Percentiles rank a stretch among this genome's conserved stretches.
Evolutionary conservation across 2,888 invertebrate genomes (phyloP).

Genomic region (Dione vanillae): DNA sequence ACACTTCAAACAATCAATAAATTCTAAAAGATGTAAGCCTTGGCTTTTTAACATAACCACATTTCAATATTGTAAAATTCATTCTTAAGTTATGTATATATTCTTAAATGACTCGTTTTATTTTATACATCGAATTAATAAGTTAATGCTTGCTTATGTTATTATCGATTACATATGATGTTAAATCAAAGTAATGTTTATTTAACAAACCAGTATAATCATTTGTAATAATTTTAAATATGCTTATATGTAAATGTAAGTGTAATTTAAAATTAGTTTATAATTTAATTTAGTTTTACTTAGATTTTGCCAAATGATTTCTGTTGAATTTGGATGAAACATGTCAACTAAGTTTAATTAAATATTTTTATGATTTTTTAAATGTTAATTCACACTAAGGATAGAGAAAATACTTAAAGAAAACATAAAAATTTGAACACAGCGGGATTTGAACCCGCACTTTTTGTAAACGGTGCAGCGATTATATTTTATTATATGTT

Average conservation of each 20-base stretch:
- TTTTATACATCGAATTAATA: background rate
- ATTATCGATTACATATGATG: background rate
- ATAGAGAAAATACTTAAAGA: too few species aligned
- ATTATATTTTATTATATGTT: too few species aligned
- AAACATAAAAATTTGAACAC: too few species aligned
- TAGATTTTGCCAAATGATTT: too few species aligned
- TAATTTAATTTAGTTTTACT: too few species aligned
- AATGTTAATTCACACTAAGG: too few species aligned
- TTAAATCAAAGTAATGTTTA: background rate
- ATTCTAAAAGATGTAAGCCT: conserved; percentile 25
- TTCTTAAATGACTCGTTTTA: conserved; percentile 9
- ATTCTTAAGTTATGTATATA: conserved; percentile 20
- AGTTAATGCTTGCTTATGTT: conserved; percentile 5
- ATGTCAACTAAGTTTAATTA: too few species aligned
- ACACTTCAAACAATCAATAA: conserved; percentile 21
- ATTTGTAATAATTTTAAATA: background rate
- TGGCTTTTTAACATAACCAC: conserved; percentile 23
- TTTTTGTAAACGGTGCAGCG: too few species aligned
- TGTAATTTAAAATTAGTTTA: background rate
- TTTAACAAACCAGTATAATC: background rate
- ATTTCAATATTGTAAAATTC: conserved; percentile 21
- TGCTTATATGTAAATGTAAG: background rate
- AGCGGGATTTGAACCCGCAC: too few species aligned
- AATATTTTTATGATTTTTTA: too few species aligned
- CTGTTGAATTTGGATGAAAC: too few species aligned